A percentile compares a stretch with the other conserved stretches of the same genome.
Evolutionary conservation across 2,797 vertebrate genomes (phyloP).

Genomic region (Microctenopoma stevenorrisi): DNA sequence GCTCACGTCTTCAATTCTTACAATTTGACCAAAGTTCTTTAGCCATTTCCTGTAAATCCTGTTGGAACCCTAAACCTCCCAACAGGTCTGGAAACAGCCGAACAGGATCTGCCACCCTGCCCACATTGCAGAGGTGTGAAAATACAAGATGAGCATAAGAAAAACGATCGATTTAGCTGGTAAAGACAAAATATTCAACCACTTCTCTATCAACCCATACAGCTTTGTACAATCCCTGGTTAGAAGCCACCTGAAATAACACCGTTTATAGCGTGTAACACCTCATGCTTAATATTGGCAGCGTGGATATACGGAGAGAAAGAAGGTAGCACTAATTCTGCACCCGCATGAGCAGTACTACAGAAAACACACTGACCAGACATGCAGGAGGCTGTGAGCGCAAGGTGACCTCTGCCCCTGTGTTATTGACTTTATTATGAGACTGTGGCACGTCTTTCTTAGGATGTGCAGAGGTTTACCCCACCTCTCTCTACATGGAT

Average conservation of each 20-base stretch:
- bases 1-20: neutral
- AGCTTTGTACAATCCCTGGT: slow-evolving; percentile 81
- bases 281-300: neutral
- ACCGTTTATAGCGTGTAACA: neutral
- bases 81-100: slow-evolving; percentile 42
- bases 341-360: slow-evolving; percentile 26
- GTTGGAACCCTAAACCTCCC: neutral
- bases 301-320: too few species aligned
- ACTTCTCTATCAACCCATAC: slow-evolving; percentile 56
- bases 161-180: slow-evolving; percentile 85
- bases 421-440: slow-evolving; percentile 6
- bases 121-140: slow-evolving; percentile 24
- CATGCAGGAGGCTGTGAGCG: slow-evolving; percentile 23
- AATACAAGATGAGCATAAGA: slow-evolving; percentile 35
- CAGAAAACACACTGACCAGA: slow-evolving; percentile 40
- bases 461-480: neutral
- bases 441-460: too few species aligned
- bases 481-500: slow-evolving; percentile 7
- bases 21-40: neutral
- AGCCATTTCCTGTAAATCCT: neutral
- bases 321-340: neutral
- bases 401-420: slow-evolving; percentile 38
- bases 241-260: slow-evolving; percentile 18
- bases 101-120: slow-evolving; percentile 15
- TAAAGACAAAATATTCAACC: slow-evolving; percentile 79